Percentiles rank a stretch among this genome's conserved stretches.
Evolutionary conservation across 2,888 invertebrate genomes (phyloP).

Genomic region (Catotricha subobsoleta): DNA sequence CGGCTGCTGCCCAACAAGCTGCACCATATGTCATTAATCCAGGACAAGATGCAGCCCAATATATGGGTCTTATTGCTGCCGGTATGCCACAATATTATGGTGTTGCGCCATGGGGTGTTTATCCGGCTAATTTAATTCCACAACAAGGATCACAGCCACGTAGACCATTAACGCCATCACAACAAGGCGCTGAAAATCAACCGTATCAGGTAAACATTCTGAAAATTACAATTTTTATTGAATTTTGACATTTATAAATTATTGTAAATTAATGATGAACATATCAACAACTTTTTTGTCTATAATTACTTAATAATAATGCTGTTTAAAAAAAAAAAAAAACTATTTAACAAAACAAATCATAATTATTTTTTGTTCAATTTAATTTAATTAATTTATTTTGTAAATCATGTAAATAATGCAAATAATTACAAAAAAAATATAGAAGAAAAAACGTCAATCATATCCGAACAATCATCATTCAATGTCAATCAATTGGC

Average conservation of each 20-base stretch:
- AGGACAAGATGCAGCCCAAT: slow-evolving; percentile 53
- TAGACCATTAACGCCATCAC: slow-evolving; percentile 64
- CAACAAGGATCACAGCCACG: slow-evolving; percentile 49
- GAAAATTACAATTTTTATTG: background rate
- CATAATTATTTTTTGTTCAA: background rate
- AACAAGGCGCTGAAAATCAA: slow-evolving; percentile 34
- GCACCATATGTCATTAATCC: slow-evolving; percentile 79
- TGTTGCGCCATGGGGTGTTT: slow-evolving; percentile 81
- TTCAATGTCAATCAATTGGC: too few species aligned
- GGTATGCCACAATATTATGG: slow-evolving; percentile 85
- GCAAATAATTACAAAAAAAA: too few species aligned
- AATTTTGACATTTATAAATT: too few species aligned
- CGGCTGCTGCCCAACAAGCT: slow-evolving; percentile 53
- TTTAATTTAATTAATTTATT: background rate
- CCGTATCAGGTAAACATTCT: slow-evolving; percentile 25
- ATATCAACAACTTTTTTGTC: background rate
- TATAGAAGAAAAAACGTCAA: too few species aligned
- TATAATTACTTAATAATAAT: too few species aligned
- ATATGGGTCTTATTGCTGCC: slow-evolving; percentile 57
- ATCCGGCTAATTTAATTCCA: slow-evolving; percentile 62
- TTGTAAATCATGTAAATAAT: too few species aligned
- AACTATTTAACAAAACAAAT: too few species aligned
- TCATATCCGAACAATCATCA: too few species aligned
- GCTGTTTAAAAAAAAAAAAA: too few species aligned
- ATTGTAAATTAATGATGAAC: background rate